phyloP scores from a whole-genome alignment of 2,797 vertebrate genomes.

The Hozukius guyotensis region DNA sequence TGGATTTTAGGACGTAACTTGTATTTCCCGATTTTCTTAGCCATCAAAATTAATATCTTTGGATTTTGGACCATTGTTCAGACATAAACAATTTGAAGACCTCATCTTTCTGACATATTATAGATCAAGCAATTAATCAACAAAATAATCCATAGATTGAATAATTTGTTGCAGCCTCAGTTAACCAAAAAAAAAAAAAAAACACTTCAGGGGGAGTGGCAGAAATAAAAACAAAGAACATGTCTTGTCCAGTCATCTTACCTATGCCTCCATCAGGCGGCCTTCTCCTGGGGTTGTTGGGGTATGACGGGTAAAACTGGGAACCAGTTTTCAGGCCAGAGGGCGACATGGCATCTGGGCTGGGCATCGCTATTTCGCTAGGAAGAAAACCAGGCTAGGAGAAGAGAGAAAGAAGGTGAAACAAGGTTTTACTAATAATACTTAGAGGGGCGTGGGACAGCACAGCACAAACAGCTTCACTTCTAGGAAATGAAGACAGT shows the following conservation, averaged over 20 bases:
- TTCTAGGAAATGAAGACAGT: conserved; percentile 50
- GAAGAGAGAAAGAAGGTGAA: conserved; percentile 16
- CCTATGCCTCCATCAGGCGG: conserved; percentile 91
- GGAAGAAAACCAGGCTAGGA: conserved; percentile 91
- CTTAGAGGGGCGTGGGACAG: conserved; percentile 6
- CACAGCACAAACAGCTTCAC: conserved; percentile 10
- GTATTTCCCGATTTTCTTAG: not conserved
- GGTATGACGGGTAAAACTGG: conserved; percentile 92
- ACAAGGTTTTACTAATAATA: conserved; percentile 32
- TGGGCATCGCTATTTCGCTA: conserved; percentile 91
- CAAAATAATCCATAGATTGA: not conserved
- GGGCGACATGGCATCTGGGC: conserved; percentile 93
- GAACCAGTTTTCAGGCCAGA: conserved; percentile 90
- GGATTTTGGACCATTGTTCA: not conserved
- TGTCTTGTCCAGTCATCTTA: conserved; percentile 68
- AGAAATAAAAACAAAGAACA: not conserved
- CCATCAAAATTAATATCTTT: not conserved
- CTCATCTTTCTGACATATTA: too few species aligned
- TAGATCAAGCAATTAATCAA: not conserved
- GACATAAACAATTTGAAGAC: not conserved
- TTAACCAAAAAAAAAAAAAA: not conserved
- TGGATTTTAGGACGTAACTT: too few species aligned
- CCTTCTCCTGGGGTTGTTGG: conserved; percentile 92
- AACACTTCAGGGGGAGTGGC: not conserved
- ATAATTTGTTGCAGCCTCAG: not conserved